Base-by-base conservation (phyloP, 2,888 invertebrate species). In the Ctena decussata region DNA sequence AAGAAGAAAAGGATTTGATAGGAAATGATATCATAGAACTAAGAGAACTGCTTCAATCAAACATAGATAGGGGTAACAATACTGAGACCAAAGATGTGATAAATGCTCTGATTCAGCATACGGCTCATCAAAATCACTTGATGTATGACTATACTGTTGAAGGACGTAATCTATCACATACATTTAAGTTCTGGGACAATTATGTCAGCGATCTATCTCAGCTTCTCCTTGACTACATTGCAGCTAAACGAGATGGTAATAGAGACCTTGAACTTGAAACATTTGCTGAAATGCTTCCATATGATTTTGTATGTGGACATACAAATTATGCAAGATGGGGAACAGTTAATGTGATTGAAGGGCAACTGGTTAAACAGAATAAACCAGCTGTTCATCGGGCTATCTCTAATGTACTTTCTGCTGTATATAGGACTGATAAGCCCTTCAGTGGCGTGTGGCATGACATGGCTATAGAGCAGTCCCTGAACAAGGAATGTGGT, bases 361-460 rank as follows among this genome's bases (percentile, higher is more conserved):
- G 65, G 2, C 39, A 60, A 11, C 72, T 80, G 6, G 2, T 80
- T 24, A 57, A 72, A 24, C 49, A 39, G 39, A 72, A 49, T 30
- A 71, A 49, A n/a, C 79, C 57, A 5, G 73, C 37, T 1, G n/a
- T 74, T 37, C 46, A 72, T 37, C 6, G 57, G n/a, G 73, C 24
- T 15, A 39, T 73, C 30, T 73, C 73, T 5, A 44, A 60, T 1
- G 73, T 41, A 41, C 37, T 53, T 8, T n/a, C 73, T 57, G 70
- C 53, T 35, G 49, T 72, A 32, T 60, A 79, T 27, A 39, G 73
- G 24, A 60, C 41, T 39, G 21, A 27, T 44, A 74, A 74, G 18
- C 69, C 83, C 70, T 79, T 83, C 69, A 69, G 69, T 70, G 79
- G 60, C 24, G 74, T 79, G 18, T 79, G 83, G 75, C 75, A 83